A percentile compares a stretch with the other conserved stretches of the same genome.
Conservation (phyloP, 2,113 vertebrate species). For the Hydrolagus affinis region DNA sequence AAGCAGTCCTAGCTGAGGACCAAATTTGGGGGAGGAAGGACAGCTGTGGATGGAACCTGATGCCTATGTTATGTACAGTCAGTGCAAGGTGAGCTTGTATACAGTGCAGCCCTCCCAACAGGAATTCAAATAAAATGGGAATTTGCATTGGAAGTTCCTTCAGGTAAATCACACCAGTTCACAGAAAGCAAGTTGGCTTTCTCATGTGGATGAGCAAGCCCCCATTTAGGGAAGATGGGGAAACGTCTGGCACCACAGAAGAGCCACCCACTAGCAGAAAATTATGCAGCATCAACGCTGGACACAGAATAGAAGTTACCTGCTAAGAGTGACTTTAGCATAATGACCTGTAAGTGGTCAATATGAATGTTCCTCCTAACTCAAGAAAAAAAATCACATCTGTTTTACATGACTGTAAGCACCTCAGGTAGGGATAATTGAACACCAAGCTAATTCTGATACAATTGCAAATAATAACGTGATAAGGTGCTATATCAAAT, state of each 20-base stretch:
- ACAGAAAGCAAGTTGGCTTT: neutral
- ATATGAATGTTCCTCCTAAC: too few species aligned
- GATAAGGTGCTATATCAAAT: too few species aligned
- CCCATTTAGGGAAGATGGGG: neutral
- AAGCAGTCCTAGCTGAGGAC: too few species aligned
- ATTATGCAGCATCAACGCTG: neutral
- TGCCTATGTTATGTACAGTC: too few species aligned
- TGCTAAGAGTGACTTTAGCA: too few species aligned
- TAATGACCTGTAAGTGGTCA: too few species aligned
- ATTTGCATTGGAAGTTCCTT: neutral
- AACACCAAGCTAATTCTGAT: conserved; percentile 16
- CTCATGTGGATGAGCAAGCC: neutral
- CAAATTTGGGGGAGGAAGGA: too few species aligned
- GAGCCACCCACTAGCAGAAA: neutral
- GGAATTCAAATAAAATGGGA: neutral
- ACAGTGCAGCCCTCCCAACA: neutral
- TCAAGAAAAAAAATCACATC: conserved; percentile 23
- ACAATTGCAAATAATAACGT: conserved; percentile 1
- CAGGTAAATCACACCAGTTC: neutral
- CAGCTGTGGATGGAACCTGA: too few species aligned
- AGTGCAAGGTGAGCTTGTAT: neutral
- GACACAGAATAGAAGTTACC: neutral
- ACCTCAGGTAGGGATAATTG: conserved; percentile 22
- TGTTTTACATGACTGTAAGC: conserved; percentile 27
- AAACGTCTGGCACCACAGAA: neutral